phyloP scores from a whole-genome alignment of 2,888 invertebrate species.

The Nomada ferruginata region DNA sequence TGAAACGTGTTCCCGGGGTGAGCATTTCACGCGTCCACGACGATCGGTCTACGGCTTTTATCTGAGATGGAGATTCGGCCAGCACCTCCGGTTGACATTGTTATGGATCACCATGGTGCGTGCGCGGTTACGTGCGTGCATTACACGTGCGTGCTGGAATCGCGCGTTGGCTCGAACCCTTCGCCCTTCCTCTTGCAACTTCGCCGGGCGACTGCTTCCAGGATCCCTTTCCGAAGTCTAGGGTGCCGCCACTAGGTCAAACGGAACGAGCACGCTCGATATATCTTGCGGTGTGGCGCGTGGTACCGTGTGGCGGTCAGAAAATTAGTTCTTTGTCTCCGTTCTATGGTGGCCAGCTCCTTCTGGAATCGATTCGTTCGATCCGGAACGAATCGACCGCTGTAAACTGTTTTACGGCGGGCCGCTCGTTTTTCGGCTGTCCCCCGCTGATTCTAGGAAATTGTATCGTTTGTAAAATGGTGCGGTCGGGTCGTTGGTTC shows the following conservation, averaged over 20 bases:
- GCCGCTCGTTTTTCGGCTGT: neutral
- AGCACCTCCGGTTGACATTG: slow-evolving; percentile 75
- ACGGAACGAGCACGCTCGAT: slow-evolving; percentile 65
- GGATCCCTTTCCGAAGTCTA: slow-evolving; percentile 41
- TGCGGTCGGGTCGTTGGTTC: no score
- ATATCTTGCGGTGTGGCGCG: slow-evolving; percentile 27
- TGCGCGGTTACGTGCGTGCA: slow-evolving; percentile 57
- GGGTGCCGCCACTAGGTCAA: slow-evolving; percentile 68
- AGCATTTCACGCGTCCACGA: slow-evolving; percentile 25
- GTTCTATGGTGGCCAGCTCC: neutral
- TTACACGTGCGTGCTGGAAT: slow-evolving; percentile 46
- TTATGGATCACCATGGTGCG: slow-evolving; percentile 81
- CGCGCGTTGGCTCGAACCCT: slow-evolving; percentile 23
- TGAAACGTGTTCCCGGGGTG: neutral
- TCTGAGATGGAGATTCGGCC: slow-evolving; percentile 73
- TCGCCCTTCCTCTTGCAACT: slow-evolving; percentile 47
- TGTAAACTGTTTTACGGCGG: slow-evolving; percentile 40
- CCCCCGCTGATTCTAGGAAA: slow-evolving; percentile 19
- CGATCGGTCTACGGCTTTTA: slow-evolving; percentile 53
- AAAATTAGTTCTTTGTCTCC: slow-evolving; percentile 49
- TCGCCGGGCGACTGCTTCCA: slow-evolving; percentile 46
- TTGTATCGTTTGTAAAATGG: slow-evolving; percentile 11
- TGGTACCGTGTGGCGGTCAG: slow-evolving; percentile 8
- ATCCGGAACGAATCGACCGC: slow-evolving; percentile 44
- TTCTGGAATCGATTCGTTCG: slow-evolving; percentile 19